Conservation (phyloP, 1,140 invertebrate species). For the Drosophila kanapiae region DNA sequence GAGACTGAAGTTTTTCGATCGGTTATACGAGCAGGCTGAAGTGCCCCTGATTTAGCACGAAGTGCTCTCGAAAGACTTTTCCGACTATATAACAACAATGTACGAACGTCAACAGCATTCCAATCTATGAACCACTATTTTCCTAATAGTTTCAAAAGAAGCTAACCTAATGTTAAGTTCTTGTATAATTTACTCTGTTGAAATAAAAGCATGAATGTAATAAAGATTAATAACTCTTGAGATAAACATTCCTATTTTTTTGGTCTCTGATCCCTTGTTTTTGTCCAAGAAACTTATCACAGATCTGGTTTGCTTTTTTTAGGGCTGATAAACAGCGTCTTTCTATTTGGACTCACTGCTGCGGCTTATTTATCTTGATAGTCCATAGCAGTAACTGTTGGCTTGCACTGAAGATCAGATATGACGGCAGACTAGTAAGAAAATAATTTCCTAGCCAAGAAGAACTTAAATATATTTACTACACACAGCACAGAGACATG, state of each 20-base stretch:
- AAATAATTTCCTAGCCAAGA: background rate
- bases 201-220: too few relatives aligned
- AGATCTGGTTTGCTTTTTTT: background rate
- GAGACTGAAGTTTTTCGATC: constrained; percentile 69
- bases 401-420: background rate
- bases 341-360: background rate
- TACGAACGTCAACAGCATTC: too few relatives aligned
- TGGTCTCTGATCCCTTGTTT: background rate
- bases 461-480: too few relatives aligned
- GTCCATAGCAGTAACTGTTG: background rate
- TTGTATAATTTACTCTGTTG: too few relatives aligned
- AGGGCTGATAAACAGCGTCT: background rate
- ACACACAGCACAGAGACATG: background rate
- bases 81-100: too few relatives aligned
- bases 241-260: background rate
- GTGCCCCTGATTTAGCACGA: constrained; percentile 43
- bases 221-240: too few relatives aligned
- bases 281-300: background rate
- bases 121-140: too few relatives aligned
- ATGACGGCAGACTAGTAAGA: constrained; percentile 3
- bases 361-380: too few relatives aligned
- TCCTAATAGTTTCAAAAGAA: too few relatives aligned
- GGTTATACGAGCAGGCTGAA: constrained; percentile 38
- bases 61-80: background rate
- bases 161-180: too few relatives aligned